These are phyloP conservation scores for Rhinoraja longicauda DNA, from an alignment of 2,797 vertebrate genomes.

Conservation along the genomic window DNA sequence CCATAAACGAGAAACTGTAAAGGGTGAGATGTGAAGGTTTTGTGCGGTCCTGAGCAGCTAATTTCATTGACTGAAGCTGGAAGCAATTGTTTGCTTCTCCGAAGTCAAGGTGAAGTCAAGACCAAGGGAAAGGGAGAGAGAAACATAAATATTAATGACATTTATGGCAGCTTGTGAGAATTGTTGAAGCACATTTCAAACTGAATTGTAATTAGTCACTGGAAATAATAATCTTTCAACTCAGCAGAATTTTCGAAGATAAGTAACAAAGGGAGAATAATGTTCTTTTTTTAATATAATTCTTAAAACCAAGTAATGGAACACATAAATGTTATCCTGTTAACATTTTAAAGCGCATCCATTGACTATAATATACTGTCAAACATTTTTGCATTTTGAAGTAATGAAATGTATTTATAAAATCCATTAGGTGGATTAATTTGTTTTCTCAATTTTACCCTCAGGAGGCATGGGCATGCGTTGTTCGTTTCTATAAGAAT, in stretches of 20 bases:
- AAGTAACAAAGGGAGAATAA: neutral
- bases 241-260: neutral
- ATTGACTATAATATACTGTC: neutral
- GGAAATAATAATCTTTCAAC: constrained; percentile 9
- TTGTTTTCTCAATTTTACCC: neutral
- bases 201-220: neutral
- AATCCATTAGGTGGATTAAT: neutral
- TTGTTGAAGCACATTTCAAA: neutral
- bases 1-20: neutral
- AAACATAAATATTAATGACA: neutral
- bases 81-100: neutral
- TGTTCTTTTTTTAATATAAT: neutral
- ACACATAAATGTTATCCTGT: neutral
- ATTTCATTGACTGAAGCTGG: neutral
- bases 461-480: neutral
- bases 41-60: neutral
- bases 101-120: neutral
- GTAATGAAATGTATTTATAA: neutral
- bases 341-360: neutral
- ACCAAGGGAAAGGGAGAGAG: neutral
- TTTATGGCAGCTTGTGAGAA: neutral
- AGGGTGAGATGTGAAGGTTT: neutral
- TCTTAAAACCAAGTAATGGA: neutral
- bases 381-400: neutral
- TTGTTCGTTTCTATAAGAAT: neutral